These are phyloP conservation scores for Agrypnia vestita DNA, from an alignment of 1,140 invertebrate genomes.

Conservation along the genomic window DNA sequence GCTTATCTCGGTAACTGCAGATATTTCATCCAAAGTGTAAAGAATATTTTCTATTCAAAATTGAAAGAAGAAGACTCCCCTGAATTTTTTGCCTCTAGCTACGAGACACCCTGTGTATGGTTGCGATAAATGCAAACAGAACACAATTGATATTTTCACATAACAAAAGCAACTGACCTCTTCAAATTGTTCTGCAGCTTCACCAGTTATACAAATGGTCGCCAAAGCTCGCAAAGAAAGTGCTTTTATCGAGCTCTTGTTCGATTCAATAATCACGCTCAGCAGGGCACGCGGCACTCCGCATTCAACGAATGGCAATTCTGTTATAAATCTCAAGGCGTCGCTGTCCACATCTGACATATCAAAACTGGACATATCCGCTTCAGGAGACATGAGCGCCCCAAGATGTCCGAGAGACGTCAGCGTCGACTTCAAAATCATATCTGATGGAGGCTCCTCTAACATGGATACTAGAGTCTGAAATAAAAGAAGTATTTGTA, in stretches of 20 bases:
- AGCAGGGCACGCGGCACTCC: slow-evolving; percentile 70
- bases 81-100: too few relatives aligned
- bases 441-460: slow-evolving; percentile 72
- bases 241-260: slow-evolving; percentile 73
- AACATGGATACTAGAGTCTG: slow-evolving; percentile 72
- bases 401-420: slow-evolving; percentile 71
- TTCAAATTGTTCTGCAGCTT: slow-evolving; percentile 86
- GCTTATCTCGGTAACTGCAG: too few relatives aligned
- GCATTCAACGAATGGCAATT: slow-evolving; percentile 71
- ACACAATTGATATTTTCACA: too few relatives aligned
- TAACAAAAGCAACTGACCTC: slow-evolving; percentile 71
- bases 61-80: too few relatives aligned
- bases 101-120: too few relatives aligned
- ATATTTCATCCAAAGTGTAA: too few relatives aligned
- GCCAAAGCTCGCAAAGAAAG: slow-evolving; percentile 84
- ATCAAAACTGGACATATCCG: slow-evolving; percentile 59
- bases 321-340: slow-evolving; percentile 66
- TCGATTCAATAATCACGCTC: slow-evolving; percentile 70
- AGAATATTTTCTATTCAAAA: too few relatives aligned
- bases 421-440: slow-evolving; percentile 71
- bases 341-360: slow-evolving; percentile 67
- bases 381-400: slow-evolving; percentile 65
- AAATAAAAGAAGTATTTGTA: slow-evolving; percentile 52
- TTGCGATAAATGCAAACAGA: too few relatives aligned
- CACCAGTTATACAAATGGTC: slow-evolving; percentile 83